A percentile compares a stretch with the other conserved stretches of the same genome.
Evolutionary conservation across 2,797 vertebrate genomes (phyloP).

Genomic region (Denticeps clupeoides): DNA sequence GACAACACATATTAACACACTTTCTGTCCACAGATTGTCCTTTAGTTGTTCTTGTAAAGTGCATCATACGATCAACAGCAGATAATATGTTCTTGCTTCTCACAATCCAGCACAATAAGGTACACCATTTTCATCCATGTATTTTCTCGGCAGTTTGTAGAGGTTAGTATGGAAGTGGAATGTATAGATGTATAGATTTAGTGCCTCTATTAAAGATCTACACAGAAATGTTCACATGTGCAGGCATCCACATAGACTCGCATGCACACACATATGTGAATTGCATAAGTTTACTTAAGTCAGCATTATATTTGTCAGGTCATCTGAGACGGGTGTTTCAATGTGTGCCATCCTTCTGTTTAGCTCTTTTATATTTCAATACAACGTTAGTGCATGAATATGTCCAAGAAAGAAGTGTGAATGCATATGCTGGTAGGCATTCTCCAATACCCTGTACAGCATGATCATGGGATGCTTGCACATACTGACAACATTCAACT

Average conservation of each 20-base stretch:
- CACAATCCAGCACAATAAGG: background rate
- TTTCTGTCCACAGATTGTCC: constrained; percentile 1
- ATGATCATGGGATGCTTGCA: background rate
- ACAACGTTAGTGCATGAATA: background rate
- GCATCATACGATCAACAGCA: constrained; percentile 2
- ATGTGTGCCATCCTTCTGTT: background rate
- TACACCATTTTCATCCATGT: background rate
- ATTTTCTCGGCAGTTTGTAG: constrained; percentile 1
- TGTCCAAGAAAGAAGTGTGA: background rate
- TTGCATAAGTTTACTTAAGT: background rate
- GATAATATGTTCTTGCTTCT: background rate
- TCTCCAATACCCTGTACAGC: background rate
- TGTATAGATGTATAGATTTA: background rate
- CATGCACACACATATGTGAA: background rate
- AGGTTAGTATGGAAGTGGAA: background rate
- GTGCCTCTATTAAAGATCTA: constrained; percentile 1
- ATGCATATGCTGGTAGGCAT: background rate
- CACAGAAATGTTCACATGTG: background rate
- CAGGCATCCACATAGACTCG: background rate
- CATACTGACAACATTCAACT: background rate
- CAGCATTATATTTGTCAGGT: background rate
- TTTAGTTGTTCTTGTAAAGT: background rate
- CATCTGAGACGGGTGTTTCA: no score
- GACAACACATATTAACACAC: no score
- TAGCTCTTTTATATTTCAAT: background rate